Evolutionary conservation across 2,797 vertebrate genomes (phyloP).

Genomic region (Urophycis tenuis): DNA sequence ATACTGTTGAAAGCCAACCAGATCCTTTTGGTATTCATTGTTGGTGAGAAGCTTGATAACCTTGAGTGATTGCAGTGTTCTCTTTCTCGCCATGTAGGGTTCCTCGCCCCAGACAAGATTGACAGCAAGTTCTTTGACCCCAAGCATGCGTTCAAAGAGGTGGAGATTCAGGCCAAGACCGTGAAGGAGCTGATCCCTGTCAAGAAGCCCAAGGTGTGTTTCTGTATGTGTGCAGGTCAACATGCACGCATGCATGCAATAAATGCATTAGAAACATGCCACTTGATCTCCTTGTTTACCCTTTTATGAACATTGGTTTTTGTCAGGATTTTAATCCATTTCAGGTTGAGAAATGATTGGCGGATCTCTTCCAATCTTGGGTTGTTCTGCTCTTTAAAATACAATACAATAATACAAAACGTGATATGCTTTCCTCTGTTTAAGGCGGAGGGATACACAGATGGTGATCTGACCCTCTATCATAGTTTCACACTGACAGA

Average conservation of each 20-base stretch:
- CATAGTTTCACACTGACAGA: slow-evolving; percentile 75
- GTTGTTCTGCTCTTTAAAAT: not conserved
- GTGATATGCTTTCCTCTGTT: slow-evolving; percentile 30
- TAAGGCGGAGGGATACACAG: slow-evolving; percentile 90
- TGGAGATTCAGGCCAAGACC: slow-evolving; percentile 86
- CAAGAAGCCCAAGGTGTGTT: slow-evolving; percentile 87
- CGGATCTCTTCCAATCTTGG: too few relatives aligned
- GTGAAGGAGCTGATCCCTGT: slow-evolving; percentile 81
- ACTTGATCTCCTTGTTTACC: not conserved
- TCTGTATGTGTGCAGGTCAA: not conserved
- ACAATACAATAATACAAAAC: too few relatives aligned
- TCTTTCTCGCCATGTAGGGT: slow-evolving; percentile 68
- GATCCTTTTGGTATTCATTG: not conserved
- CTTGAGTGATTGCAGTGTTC: not conserved
- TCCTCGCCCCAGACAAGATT: slow-evolving; percentile 90
- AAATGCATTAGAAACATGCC: not conserved
- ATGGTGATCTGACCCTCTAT: slow-evolving; percentile 83
- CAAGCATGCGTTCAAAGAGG: slow-evolving; percentile 93
- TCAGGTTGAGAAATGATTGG: not conserved
- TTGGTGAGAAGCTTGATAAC: not conserved
- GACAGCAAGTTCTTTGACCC: slow-evolving; percentile 95
- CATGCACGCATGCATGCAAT: not conserved
- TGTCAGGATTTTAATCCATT: not conserved
- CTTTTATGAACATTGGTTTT: not conserved
- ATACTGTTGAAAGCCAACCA: not conserved